These are phyloP conservation scores for Helicoverpa assulta DNA, from an alignment of 2,888 invertebrate genomes.

Conservation along the genomic window DNA sequence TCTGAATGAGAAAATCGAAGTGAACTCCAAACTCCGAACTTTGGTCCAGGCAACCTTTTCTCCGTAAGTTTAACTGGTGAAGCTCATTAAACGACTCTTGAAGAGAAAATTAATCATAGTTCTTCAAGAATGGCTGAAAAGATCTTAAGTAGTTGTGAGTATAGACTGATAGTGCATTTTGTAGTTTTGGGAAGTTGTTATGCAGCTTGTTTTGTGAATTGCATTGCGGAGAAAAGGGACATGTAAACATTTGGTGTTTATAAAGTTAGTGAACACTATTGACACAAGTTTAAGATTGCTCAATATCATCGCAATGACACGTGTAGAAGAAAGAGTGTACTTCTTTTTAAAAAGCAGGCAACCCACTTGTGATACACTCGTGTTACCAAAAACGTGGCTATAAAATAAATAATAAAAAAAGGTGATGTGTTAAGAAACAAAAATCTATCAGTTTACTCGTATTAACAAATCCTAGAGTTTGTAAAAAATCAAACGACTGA, in stretches of 20 bases:
- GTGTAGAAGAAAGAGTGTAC: no score
- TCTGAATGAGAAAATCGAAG: slow-evolving; percentile 48
- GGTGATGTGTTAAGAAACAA: no score
- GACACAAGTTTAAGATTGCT: no score
- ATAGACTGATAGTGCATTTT: slow-evolving; percentile 7
- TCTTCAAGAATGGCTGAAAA: slow-evolving; percentile 34
- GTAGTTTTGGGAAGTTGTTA: background rate
- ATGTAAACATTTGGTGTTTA: no score
- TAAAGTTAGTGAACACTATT: no score
- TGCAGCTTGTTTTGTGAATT: no score
- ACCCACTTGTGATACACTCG: no score
- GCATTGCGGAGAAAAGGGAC: no score
- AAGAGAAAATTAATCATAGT: slow-evolving; percentile 51
- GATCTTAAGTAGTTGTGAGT: slow-evolving; percentile 14
- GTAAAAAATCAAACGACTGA: background rate
- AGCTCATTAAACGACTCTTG: slow-evolving; percentile 46
- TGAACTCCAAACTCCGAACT: slow-evolving; percentile 40
- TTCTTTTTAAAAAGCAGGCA: background rate
- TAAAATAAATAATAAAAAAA: no score
- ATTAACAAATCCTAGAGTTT: background rate
- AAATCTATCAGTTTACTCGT: no score
- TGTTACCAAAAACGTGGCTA: no score
- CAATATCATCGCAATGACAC: no score
- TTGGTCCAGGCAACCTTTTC: slow-evolving; percentile 32
- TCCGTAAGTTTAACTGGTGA: slow-evolving; percentile 35